These are phyloP conservation scores for Parascotia fuliginaria DNA, from an alignment of 2,888 invertebrate genomes.

Conservation along the genomic window DNA sequence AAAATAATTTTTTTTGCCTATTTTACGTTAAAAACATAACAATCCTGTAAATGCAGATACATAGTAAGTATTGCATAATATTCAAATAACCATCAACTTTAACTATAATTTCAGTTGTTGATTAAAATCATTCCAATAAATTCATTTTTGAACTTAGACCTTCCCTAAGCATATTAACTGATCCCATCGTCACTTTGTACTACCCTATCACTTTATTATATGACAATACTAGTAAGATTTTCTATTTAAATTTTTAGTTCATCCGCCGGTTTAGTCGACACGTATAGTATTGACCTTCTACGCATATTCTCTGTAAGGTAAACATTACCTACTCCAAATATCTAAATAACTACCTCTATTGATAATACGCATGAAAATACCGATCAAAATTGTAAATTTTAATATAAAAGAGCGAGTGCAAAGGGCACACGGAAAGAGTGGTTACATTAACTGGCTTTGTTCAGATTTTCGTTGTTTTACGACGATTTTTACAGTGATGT, in stretches of 20 bases:
- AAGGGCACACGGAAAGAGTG: neutral
- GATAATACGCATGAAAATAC: constrained; percentile 24
- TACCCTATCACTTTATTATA: too few relatives aligned
- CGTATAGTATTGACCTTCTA: constrained; percentile 19
- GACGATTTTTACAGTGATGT: neutral
- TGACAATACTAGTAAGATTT: too few relatives aligned
- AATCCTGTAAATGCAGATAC: too few relatives aligned
- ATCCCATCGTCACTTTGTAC: too few relatives aligned
- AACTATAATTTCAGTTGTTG: too few relatives aligned
- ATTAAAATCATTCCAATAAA: too few relatives aligned
- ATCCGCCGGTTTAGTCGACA: constrained; percentile 21
- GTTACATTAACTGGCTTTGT: neutral
- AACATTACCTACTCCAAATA: constrained; percentile 28
- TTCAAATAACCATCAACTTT: too few relatives aligned
- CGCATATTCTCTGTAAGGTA: constrained; percentile 26
- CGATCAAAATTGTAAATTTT: constrained; percentile 29
- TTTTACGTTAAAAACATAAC: too few relatives aligned
- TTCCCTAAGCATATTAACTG: too few relatives aligned
- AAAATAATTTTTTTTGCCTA: too few relatives aligned
- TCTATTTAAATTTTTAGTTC: neutral
- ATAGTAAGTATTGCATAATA: too few relatives aligned
- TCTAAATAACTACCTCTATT: constrained; percentile 33
- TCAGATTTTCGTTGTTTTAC: neutral
- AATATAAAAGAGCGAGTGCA: neutral
- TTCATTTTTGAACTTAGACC: too few relatives aligned